Conservation (phyloP, 2,113 vertebrate genomes). For the Sakesphorus luctuosus region DNA sequence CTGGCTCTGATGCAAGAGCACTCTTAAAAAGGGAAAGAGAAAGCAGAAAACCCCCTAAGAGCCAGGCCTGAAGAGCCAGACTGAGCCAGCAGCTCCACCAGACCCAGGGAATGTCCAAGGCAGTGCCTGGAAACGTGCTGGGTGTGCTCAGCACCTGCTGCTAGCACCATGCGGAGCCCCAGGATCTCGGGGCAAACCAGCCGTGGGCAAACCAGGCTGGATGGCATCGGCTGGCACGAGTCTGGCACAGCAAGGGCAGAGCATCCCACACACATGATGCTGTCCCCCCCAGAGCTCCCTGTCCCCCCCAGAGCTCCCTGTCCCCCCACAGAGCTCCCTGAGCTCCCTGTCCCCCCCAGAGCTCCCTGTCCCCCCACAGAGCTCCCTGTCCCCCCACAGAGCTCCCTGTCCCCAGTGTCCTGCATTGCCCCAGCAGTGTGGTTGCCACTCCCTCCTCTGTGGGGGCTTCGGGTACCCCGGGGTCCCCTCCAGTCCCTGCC, state of each 20-base stretch:
- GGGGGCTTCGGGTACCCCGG: accelerated
- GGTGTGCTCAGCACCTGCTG: background rate
- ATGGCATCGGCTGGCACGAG: background rate
- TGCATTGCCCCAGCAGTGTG: accelerated
- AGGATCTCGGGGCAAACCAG: background rate
- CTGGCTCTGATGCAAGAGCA: background rate
- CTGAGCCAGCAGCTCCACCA: background rate
- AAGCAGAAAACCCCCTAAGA: background rate
- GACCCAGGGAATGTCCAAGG: accelerated
- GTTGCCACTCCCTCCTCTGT: background rate
- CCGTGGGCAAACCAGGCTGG: background rate
- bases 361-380: background rate
- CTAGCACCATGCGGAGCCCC: accelerated
- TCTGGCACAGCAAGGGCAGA: background rate
- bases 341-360: background rate
- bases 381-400: background rate
- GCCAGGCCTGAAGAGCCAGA: background rate
- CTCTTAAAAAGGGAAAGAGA: background rate
- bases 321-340: background rate
- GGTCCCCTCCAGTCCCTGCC: background rate
- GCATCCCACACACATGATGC: accelerated
- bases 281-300: background rate
- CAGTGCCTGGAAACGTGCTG: accelerated
- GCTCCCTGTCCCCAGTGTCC: background rate
- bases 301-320: background rate